Evolutionary conservation across 2,113 vertebrate genomes (phyloP), one percentile per base, ranked within the genome.

Genomic region (Dipodomys spectabilis): DNA sequence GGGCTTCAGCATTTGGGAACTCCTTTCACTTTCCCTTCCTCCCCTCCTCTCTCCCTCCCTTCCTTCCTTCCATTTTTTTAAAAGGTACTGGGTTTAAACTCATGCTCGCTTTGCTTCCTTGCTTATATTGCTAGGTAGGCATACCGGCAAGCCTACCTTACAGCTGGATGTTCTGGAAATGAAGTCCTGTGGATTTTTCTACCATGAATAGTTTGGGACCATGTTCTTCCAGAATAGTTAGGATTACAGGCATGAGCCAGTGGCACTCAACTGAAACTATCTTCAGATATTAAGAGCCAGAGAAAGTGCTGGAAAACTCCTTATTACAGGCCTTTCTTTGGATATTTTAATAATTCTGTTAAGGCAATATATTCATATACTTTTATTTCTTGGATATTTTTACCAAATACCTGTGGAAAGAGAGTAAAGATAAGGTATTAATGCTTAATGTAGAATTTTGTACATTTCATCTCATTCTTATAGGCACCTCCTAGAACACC

Each of bases 311-410:
- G 81, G 16, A 77, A 79, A 81, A 81, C 77, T 13, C 10, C 13
- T 77, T 44, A 84, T 13, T 25, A 15, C 68, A 39, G 16, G 16
- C 64, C 3, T 27, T 28, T 73, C 65, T 72, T 53, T 74, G 60
- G 69, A 60, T 84, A 80, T 81, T 72, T 90, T 80, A 77, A 72
- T 65, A 25, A 57, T 57, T 57, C 15, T 13, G 53, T 13, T 57
- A 57, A 57, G 53, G 53, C 13, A 57, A 57, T 30, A 64, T 2
- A 71, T 95, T 92, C 68, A 92, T 22, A 87, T 83, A 79, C 30
- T 30, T 88, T 86, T 91, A 53, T 57, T 92, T 81, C 49, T 82
- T 79, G 20, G 71, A 53, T 64, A 65, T 81, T 23, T 81, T 90
- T 81, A 72, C 49, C 67, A 83, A 69, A 39, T 12, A 75, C 27